Base-by-base conservation (phyloP, 1,140 invertebrate species). In the Homarus americanus region DNA sequence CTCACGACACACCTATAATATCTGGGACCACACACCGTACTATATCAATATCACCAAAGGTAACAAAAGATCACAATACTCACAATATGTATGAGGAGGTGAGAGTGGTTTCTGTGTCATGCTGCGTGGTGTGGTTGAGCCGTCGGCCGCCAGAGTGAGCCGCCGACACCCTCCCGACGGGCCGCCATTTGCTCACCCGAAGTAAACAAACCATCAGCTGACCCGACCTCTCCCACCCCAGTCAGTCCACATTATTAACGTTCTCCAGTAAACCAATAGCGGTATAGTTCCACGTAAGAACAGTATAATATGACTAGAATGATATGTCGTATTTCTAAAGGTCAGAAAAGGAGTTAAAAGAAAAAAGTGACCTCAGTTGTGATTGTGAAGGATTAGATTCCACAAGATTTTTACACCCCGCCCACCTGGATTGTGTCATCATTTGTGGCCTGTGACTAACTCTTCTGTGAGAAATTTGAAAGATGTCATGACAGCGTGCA, bases 171-270 rank as follows among this genome's bases (percentile, higher is more conserved):
- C 53, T 38, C 0, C 82, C 63, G n/a, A 32, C 53, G n/a, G 79
- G 7, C 83, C 40, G 66, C 83, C 66, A 73, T 73, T 86, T 86
- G 66, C 83, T 38, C 40, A 12, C 36, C 17, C n/a, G 58, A 12
- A 36, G 66, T 85, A 85, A 85, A 85, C 82, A 85, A 85, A 85
- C 38, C 82, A 69, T 34, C 63, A 73, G 82, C 58, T 83, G 82
- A 83, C 82, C 63, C 38, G 58, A 66, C 34, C 34, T 24, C 66
- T 40, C 36, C 17, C 0, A 24, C 34, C 28, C 34, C 24, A 20
- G 15, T 28, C 34, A 0, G 10, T 28, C 5, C 63, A 9, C 28
- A 32, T 69, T 69, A 69, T 32, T 69, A 32, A 2, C 3, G 28
- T 32, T 4, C 24, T 9, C 5, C 63, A 28, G n/a, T 69, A 5